A percentile compares a stretch with the other conserved stretches of the same genome.
phyloP scores from a whole-genome alignment of 2,888 invertebrate species.

The Hypomecis punctinalis region DNA sequence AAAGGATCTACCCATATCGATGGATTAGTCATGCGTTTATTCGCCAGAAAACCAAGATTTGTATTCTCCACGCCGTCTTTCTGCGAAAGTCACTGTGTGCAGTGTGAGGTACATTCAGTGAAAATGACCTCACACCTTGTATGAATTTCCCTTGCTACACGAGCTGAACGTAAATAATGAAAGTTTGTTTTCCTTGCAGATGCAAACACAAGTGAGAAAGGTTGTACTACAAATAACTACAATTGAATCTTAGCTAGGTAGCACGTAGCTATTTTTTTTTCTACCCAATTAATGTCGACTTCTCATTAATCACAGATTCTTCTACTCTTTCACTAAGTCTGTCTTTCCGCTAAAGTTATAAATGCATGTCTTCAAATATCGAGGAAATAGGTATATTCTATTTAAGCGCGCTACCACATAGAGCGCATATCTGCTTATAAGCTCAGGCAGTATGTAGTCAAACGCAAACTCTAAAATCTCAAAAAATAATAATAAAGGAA shows the following conservation, averaged over 20 bases:
- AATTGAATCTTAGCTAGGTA: slow-evolving; percentile 10
- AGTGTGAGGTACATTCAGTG: slow-evolving; percentile 32
- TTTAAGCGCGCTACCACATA: no score
- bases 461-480: no score
- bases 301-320: no score
- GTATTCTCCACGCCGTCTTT: slow-evolving; percentile 36
- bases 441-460: no score
- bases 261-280: background rate
- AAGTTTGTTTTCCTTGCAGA: slow-evolving; percentile 9
- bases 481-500: no score
- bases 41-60: slow-evolving; percentile 23
- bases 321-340: no score
- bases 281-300: no score
- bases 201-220: slow-evolving; percentile 1
- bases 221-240: slow-evolving; percentile 7
- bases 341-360: no score
- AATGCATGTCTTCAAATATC: no score
- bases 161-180: slow-evolving; percentile 21
- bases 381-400: no score
- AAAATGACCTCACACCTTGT: slow-evolving; percentile 35
- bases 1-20: slow-evolving; percentile 32
- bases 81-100: slow-evolving; percentile 36
- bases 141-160: slow-evolving; percentile 18
- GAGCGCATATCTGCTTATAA: no score
- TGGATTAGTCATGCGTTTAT: slow-evolving; percentile 39